These are phyloP conservation scores for Melanotaenia duboulayi DNA, from an alignment of 2,113 vertebrate species.

Conservation along the genomic window DNA sequence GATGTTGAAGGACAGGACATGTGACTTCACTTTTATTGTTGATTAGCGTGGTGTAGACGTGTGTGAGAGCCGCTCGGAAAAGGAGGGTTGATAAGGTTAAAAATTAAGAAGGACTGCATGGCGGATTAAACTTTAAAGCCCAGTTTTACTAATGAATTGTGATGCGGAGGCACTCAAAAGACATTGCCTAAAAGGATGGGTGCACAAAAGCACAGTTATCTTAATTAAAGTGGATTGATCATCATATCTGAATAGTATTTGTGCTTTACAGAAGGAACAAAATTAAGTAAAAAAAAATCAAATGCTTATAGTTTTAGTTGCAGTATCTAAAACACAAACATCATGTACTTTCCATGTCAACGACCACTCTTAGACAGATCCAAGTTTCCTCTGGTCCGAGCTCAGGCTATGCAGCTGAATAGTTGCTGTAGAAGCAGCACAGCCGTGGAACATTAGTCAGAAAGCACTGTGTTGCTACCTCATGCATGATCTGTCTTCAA, in stretches of 20 bases:
- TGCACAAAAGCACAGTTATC: slow-evolving; percentile 42
- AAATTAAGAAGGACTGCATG: slow-evolving; percentile 45
- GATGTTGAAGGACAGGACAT: slow-evolving; percentile 72
- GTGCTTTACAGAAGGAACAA: slow-evolving; percentile 1
- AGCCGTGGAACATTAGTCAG: slow-evolving; percentile 44
- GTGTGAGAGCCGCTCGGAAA: slow-evolving; percentile 43
- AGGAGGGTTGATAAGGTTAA: slow-evolving; percentile 15
- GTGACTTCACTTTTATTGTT: slow-evolving; percentile 67
- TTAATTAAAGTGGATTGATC: slow-evolving; percentile 54
- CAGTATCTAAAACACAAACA: neutral
- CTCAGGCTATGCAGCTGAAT: slow-evolving; percentile 33
- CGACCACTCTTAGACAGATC: slow-evolving; percentile 21
- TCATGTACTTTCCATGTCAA: slow-evolving; percentile 10
- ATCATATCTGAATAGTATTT: slow-evolving; percentile 32
- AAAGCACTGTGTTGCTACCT: slow-evolving; percentile 54
- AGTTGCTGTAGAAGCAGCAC: slow-evolving; percentile 32
- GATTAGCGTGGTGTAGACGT: slow-evolving; percentile 55
- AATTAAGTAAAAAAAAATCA: slow-evolving; percentile 17
- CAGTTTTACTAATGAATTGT: slow-evolving; percentile 63
- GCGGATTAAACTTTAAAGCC: slow-evolving; percentile 62
- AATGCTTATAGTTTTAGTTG: slow-evolving; percentile 2
- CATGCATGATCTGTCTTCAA: slow-evolving; percentile 61
- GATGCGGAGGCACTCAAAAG: slow-evolving; percentile 51
- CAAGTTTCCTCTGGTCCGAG: slow-evolving; percentile 44
- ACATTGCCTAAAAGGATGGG: slow-evolving; percentile 20